phyloP scores from a whole-genome alignment of 2,797 vertebrate species.

The Sebastes trivittatus region DNA sequence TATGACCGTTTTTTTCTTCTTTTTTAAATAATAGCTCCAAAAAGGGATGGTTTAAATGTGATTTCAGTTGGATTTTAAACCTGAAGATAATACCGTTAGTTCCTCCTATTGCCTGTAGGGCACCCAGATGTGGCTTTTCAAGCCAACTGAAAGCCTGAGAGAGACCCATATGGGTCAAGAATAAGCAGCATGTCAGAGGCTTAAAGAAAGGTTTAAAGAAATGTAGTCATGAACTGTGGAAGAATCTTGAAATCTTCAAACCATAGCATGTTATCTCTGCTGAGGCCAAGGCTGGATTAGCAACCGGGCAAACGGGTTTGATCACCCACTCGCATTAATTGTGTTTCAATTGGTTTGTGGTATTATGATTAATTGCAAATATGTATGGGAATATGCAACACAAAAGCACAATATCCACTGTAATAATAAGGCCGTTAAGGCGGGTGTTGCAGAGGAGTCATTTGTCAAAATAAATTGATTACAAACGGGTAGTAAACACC shows the following conservation, averaged over 20 bases:
- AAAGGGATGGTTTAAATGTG: background rate
- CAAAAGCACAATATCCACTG: background rate
- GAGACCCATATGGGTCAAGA: conserved; percentile 10
- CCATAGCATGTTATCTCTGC: background rate
- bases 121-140: background rate
- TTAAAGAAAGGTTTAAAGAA: background rate
- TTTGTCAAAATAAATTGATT: background rate
- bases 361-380: background rate
- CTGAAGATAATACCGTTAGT: background rate
- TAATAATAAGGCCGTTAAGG: background rate
- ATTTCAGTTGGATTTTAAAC: background rate
- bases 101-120: background rate
- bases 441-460: background rate
- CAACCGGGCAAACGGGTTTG: background rate
- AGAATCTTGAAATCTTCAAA: background rate
- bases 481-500: background rate
- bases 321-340: background rate
- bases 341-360: background rate
- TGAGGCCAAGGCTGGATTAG: background rate
- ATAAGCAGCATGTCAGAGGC: background rate
- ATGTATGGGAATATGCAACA: background rate
- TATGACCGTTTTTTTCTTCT: background rate
- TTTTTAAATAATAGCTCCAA: background rate
- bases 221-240: background rate
- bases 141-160: background rate